Base-by-base conservation (phyloP, 2,797 vertebrate species). In the Varecia variegata region DNA sequence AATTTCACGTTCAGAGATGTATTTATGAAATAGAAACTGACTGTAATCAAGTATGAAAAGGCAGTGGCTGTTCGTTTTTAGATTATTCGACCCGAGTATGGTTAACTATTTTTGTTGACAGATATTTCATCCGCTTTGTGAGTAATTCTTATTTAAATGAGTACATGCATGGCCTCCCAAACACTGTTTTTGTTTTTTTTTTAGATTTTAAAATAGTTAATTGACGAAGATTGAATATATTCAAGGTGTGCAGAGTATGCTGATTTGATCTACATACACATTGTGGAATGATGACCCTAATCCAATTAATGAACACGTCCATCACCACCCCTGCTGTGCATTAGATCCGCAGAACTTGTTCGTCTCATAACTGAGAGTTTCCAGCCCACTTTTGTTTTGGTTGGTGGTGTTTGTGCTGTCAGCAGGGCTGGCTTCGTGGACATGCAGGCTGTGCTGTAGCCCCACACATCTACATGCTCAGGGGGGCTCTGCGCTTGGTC, bases 21-120 rank as follows among this genome's bases (percentile, higher is more conserved):
- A 50, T 52, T 71, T 96, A 95, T 83, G 91, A 97, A 95, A 92
- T 83, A 90, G 93, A 87, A 86, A 47, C 84, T 40, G 76, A 90
- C 90, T 25, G 27, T 79, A 60, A 80, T 95, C 90, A 86, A 77
- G 77, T 54, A 45, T 45, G 77, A 83, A 96, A 89, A 97, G 88
- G 74, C 52, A 58, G 7, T 74, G 80, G 82, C 56, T 4, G 0
- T 60, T 94, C 1, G 1, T 85, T 90, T 96, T 79, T 88, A 86
- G 83, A 88, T 93, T 67, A 25, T 23, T 67, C 0, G 5, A 52
- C 79, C 67, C 0, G 6, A 77, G 60, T 14, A 20, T 7, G 54
- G 90, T 73, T 67, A 79, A 27, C 82, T 92, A 23, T 52, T 40
- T 80, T 43, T 80, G 45, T 70, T 76, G 79, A 65, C 86, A 77